Evolutionary conservation across 2,888 invertebrate genomes (phyloP), one percentile per base, ranked within the genome.

Genomic region (Chymomyza caudatula): DNA sequence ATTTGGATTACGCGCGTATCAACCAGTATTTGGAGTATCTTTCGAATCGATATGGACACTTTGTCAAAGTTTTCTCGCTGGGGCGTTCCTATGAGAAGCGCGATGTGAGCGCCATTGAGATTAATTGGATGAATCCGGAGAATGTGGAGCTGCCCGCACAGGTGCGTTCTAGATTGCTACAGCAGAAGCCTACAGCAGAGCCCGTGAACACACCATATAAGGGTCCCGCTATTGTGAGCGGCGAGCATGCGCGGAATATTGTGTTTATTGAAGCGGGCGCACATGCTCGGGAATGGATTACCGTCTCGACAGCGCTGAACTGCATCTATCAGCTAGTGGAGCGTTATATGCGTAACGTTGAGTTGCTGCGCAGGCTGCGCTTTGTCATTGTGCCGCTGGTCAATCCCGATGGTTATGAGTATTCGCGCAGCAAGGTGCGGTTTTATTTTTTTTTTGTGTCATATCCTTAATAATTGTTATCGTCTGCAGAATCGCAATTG

Each of bases 381-480:
- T 94, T 94, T 92, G 93, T 93, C 73, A 91, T 94, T 43, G 85
- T 94, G 61, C 95, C 95, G 0, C 88, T 93, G 0, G 91, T 93
- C 11, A 95, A 95, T 88, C 94, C 94, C 20, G 95, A 95, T 87
- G 95, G 95, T 0, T 95, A 95, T 77, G 93, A 93, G 73, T 94
- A 91, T 87, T 91, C 93, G 0, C 92, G 92, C 67, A 91, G 89
- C 17, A 86, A 88, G 81, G 92, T 92, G 63, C n/a, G n/a, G n/a
- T n/a, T n/a, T n/a, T n/a, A n/a, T n/a, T n/a, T n/a, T n/a, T n/a
- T n/a, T n/a, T n/a, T n/a, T n/a, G n/a, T n/a, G n/a, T n/a, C n/a
- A n/a, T n/a, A n/a, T n/a, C n/a, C n/a, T n/a, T n/a, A 59, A 17
- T 47, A 17, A 20, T 53, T 51, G 2, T 25, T 53, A 23, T 13